Percentiles rank a stretch among this genome's conserved stretches.
These are phyloP conservation scores for Pristionchus japonicus DNA, from an alignment of 2,888 invertebrate species.

Conservation along the genomic window DNA sequence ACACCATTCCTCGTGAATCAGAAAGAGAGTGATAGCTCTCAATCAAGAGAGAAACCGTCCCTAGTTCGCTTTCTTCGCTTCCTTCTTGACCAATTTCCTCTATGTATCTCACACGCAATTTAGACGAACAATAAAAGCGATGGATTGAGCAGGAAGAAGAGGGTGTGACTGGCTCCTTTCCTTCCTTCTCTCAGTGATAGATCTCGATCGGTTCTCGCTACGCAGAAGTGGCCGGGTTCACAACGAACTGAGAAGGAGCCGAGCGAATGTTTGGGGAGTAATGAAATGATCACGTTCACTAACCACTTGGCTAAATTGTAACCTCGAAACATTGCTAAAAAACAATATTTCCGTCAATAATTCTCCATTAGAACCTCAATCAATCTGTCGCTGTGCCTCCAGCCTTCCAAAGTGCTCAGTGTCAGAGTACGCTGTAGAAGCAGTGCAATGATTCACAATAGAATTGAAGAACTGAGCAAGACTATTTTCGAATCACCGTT, in stretches of 20 bases:
- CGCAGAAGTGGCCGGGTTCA: not conserved
- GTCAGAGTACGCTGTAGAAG: too few relatives aligned
- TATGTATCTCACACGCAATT: not conserved
- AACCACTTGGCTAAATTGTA: not conserved
- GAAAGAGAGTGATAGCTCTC: not conserved
- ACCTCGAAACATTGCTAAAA: too few relatives aligned
- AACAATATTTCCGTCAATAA: not conserved
- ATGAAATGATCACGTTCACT: not conserved
- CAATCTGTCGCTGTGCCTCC: too few relatives aligned
- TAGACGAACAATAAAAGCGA: not conserved
- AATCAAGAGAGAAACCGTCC: not conserved
- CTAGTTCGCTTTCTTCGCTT: not conserved
- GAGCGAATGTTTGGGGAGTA: not conserved
- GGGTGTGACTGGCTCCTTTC: not conserved
- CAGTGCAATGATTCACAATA: too few relatives aligned
- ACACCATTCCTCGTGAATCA: not conserved
- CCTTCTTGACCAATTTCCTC: not conserved
- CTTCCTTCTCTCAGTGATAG: not conserved
- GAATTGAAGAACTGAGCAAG: too few relatives aligned
- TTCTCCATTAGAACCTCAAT: too few relatives aligned
- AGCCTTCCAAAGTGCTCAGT: too few relatives aligned
- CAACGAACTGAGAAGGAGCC: not conserved
- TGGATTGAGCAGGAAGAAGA: not conserved
- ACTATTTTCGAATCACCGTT: not conserved
- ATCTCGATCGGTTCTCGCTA: slow-evolving; percentile 18